A percentile compares a stretch with the other conserved stretches of the same genome.
These are phyloP conservation scores for Lampris incognitus DNA, from an alignment of 2,113 vertebrate species.

Conservation along the genomic window DNA sequence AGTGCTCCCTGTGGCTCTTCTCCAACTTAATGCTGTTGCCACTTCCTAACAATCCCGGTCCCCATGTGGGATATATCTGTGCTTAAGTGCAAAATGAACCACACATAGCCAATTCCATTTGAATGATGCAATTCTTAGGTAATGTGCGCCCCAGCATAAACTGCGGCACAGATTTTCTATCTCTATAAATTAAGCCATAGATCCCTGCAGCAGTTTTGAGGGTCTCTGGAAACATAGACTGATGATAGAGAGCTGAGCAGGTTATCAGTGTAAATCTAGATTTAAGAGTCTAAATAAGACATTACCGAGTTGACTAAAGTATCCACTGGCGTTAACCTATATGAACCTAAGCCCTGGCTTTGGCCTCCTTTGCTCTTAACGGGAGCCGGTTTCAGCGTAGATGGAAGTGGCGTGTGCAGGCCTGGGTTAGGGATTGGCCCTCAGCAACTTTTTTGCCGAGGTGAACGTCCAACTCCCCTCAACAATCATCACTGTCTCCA, in stretches of 20 bases:
- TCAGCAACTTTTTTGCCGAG: conserved; percentile 67
- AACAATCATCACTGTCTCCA: conserved; percentile 68
- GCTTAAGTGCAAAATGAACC: conserved; percentile 56
- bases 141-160: conserved; percentile 51
- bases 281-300: conserved; percentile 51
- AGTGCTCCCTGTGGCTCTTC: conserved; percentile 41
- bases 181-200: conserved; percentile 52
- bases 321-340: background rate
- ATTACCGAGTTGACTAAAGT: conserved; percentile 18
- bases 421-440: conserved; percentile 42
- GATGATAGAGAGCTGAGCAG: conserved; percentile 26
- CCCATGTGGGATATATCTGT: conserved; percentile 48
- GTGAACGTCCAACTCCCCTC: conserved; percentile 58
- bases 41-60: conserved; percentile 52
- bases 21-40: conserved; percentile 50
- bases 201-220: conserved; percentile 21
- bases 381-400: conserved; percentile 23
- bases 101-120: conserved; percentile 65
- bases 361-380: conserved; percentile 7
- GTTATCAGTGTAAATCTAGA: conserved; percentile 30
- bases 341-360: background rate
- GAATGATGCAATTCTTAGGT: conserved; percentile 69
- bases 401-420: conserved; percentile 18
- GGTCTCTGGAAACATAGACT: conserved; percentile 16
- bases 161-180: conserved; percentile 37